Evolutionary conservation across 2,888 invertebrate species (phyloP), one percentile per base, ranked within the genome.

Genomic region (Sphaeridia pumilis): DNA sequence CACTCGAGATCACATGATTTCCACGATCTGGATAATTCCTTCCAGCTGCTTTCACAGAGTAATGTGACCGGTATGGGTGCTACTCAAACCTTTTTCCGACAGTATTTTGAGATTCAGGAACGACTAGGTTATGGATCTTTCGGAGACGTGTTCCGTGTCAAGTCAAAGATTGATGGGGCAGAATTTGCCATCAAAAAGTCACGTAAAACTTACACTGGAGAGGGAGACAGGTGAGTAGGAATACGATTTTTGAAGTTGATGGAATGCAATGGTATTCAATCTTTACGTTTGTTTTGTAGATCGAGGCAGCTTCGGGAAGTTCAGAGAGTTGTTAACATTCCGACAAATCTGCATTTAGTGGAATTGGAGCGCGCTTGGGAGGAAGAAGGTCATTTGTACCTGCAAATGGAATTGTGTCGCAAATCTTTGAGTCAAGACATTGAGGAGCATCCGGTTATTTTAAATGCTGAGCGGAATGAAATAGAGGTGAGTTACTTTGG

Each of bases 111-210:
- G n/a, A 72, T 77, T 25, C 70, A 78, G 17, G 70, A 72, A 4
- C 76, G 76, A 64, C 73, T 85, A 35, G 85, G 85, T 1, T 79
- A 79, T 67, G 85, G 85, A 2, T 83, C 82, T 2, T 85, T 84
- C 72, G 84, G 84, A 7, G 79, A 81, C 69, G 84, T 84, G 0
- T 83, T 78, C 66, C 77, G 79, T 67, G 84, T 79, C 1, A 72
- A 73, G 52, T 78, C 77, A 57, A 76, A 74, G 58, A 79, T 81
- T 61, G 82, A 84, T 71, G 77, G 78, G 0, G 70, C 74, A 38
- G 69, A 74, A 42, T 86, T 84, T 71, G 86, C 85, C 1, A 75
- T 85, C 1, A 86, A 86, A 69, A 75, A 78, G 63, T 77, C 80
- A 0, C 74, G 79, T 59, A 77, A 80, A 58, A 68, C 75, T 44